Percentiles rank a stretch among this genome's conserved stretches.
phyloP scores from a whole-genome alignment of 2,797 vertebrate genomes.

The Champsocephalus esox region DNA sequence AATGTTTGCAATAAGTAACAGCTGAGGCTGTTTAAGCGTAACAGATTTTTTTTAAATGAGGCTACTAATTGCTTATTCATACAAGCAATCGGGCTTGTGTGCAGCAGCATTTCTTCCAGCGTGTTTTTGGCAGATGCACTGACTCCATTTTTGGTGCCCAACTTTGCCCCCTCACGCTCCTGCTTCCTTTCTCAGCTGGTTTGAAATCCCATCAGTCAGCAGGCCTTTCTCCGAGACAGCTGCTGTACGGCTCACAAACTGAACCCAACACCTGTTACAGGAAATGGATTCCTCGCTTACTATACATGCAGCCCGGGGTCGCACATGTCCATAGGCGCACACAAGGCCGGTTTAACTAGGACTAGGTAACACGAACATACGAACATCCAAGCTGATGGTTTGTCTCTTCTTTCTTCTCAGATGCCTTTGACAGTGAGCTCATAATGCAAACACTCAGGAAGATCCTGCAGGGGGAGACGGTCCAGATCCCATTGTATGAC shows the following conservation, averaged over 20 bases:
- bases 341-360: not conserved
- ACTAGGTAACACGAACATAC: not conserved
- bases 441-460: slow-evolving; percentile 92
- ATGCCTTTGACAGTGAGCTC: slow-evolving; percentile 98
- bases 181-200: slow-evolving; percentile 61
- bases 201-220: slow-evolving; percentile 65
- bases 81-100: not conserved
- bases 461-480: slow-evolving; percentile 92
- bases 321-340: slow-evolving; percentile 29
- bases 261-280: slow-evolving; percentile 65
- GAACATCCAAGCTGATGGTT: not conserved
- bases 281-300: slow-evolving; percentile 56
- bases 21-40: not conserved
- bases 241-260: slow-evolving; percentile 53
- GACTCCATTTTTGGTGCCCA: slow-evolving; percentile 65
- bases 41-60: no score
- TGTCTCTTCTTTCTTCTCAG: slow-evolving; percentile 74
- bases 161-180: slow-evolving; percentile 31
- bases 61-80: no score
- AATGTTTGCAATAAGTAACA: not conserved
- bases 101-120: slow-evolving; percentile 8
- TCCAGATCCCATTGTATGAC: slow-evolving; percentile 97
- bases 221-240: slow-evolving; percentile 62
- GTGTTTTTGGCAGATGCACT: slow-evolving; percentile 36
- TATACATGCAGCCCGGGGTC: slow-evolving; percentile 30